Evolutionary conservation across 2,113 vertebrate species (phyloP).

Genomic region (Manacus vitellinus): DNA sequence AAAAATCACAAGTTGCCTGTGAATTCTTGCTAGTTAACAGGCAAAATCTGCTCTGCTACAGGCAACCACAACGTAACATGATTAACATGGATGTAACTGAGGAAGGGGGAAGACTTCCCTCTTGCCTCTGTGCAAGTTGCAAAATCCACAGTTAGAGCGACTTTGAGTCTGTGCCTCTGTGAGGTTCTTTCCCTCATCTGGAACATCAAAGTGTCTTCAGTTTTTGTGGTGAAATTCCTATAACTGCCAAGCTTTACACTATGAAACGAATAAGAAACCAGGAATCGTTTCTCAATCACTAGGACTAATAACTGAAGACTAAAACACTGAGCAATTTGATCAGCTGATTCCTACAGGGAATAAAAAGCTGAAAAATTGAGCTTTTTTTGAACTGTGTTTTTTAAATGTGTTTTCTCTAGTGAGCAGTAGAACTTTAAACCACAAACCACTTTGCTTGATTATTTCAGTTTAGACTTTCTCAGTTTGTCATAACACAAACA

Average conservation of each 20-base stretch:
- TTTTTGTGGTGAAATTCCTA: not conserved
- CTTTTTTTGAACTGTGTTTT: not conserved
- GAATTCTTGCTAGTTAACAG: not conserved
- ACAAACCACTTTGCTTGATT: not conserved
- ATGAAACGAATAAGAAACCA: not conserved
- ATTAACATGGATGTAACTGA: not conserved
- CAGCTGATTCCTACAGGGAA: conserved; percentile 1
- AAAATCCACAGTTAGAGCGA: not conserved
- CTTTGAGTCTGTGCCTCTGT: not conserved
- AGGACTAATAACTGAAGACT: conserved; percentile 11
- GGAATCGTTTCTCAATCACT: conserved; percentile 23
- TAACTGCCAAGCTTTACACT: not conserved
- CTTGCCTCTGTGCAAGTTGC: not conserved
- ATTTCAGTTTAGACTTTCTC: not conserved
- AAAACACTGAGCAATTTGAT: conserved; percentile 33
- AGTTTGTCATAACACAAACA: not conserved
- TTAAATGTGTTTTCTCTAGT: not conserved
- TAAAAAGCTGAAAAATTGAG: not conserved
- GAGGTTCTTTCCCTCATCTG: not conserved
- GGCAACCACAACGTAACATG: not conserved
- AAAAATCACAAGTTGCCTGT: not conserved
- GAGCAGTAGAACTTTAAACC: not conserved
- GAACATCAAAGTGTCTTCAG: not conserved
- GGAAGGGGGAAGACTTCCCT: not conserved
- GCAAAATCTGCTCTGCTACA: not conserved